These are phyloP conservation scores for Hirudo medicinalis DNA, from an alignment of 1,140 invertebrate species.

Conservation along the genomic window DNA sequence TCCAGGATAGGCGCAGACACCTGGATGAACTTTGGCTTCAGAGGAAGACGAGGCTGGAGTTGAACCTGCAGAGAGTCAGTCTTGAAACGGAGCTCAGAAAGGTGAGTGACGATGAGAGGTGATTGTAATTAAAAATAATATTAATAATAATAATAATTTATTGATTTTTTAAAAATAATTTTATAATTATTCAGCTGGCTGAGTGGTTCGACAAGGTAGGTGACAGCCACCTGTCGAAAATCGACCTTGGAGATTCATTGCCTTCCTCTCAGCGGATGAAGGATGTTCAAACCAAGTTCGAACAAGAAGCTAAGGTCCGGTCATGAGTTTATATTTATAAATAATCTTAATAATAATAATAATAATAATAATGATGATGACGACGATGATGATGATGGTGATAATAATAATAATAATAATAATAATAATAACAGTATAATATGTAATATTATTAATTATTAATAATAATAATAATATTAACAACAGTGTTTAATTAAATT, in stretches of 20 bases:
- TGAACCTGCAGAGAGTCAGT: conserved; percentile 60
- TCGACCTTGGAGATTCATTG: conserved; percentile 49
- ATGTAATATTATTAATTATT: too few relatives aligned
- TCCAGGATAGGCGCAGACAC: conserved; percentile 60
- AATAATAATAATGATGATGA: too few relatives aligned
- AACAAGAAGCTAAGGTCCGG: conserved; percentile 55
- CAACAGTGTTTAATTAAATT: too few relatives aligned
- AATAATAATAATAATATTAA: too few relatives aligned
- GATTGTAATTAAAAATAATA: neutral
- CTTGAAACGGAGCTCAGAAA: conserved; percentile 58
- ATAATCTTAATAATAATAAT: neutral
- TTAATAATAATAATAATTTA: too few relatives aligned
- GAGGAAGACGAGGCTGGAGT: conserved; percentile 52
- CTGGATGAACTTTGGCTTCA: conserved; percentile 60
- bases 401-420: conserved; percentile 4
- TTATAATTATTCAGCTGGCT: conserved; percentile 29
- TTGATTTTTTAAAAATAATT: too few relatives aligned
- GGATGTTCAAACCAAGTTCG: conserved; percentile 55
- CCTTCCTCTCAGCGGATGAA: conserved; percentile 55
- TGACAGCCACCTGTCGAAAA: conserved; percentile 33
- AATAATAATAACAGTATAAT: too few relatives aligned
- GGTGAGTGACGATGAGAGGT: conserved; percentile 33
- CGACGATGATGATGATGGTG: too few relatives aligned
- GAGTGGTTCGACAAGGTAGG: conserved; percentile 40
- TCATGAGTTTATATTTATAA: too few relatives aligned